These are phyloP conservation scores for Antechinus stuartii DNA, from an alignment of 2,113 vertebrate species.

Conservation along the genomic window DNA sequence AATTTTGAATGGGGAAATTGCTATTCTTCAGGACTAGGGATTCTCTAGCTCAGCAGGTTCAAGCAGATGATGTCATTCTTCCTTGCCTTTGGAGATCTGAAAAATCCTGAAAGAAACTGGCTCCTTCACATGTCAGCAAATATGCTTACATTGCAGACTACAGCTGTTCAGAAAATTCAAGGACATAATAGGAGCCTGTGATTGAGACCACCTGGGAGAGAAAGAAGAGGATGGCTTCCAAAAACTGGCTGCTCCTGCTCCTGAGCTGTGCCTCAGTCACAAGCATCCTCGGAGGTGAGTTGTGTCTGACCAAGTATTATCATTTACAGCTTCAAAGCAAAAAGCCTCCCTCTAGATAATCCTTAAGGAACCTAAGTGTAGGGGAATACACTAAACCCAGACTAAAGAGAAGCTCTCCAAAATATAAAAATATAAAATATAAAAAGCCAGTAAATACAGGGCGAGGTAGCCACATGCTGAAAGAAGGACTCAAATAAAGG, in stretches of 20 bases:
- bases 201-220: background rate
- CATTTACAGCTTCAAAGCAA: rapidly evolving
- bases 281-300: slow-evolving; percentile 60
- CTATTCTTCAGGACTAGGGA: background rate
- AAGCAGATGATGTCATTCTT: background rate
- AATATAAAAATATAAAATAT: too few species aligned
- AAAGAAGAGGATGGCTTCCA: slow-evolving; percentile 44
- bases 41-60: background rate
- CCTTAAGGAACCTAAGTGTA: background rate
- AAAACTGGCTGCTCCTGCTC: slow-evolving; percentile 39
- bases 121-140: background rate
- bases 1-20: background rate
- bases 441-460: background rate
- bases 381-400: background rate
- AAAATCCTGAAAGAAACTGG: background rate
- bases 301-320: rapidly evolving
- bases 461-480: background rate
- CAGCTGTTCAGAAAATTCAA: background rate
- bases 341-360: background rate
- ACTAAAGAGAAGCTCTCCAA: background rate
- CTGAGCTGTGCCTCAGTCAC: slow-evolving; percentile 28
- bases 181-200: background rate
- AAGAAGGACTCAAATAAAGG: background rate
- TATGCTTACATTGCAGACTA: slow-evolving; percentile 32
- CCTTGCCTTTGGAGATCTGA: background rate